Conservation (phyloP, 2,113 vertebrate genomes). For the Thymallus thymallus region DNA sequence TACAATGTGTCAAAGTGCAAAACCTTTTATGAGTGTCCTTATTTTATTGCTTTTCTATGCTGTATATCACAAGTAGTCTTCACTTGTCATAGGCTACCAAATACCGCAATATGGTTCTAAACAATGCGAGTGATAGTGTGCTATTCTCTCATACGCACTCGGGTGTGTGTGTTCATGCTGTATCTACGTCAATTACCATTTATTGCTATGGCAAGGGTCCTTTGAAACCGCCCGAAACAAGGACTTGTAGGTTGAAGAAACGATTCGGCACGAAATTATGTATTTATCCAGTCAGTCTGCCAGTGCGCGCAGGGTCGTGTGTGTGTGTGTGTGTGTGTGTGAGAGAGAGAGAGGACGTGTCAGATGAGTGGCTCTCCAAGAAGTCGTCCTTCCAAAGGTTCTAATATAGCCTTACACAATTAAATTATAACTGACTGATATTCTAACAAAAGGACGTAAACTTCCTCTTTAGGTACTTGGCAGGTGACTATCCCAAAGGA, state of each 20-base stretch:
- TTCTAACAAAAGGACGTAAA: background rate
- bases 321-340: background rate
- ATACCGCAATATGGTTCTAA: background rate
- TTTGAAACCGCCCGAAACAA: conserved; percentile 14
- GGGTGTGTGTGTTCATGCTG: background rate
- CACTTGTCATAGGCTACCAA: background rate
- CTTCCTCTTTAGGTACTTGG: background rate
- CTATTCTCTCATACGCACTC: background rate
- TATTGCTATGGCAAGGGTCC: conserved; percentile 3
- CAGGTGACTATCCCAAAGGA: background rate
- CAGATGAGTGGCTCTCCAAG: background rate
- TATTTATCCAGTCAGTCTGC: conserved; percentile 15
- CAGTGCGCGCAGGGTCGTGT: background rate
- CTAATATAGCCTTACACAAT: background rate
- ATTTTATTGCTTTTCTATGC: background rate
- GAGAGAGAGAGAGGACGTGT: background rate
- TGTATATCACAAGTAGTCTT: background rate
- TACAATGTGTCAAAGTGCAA: conserved; percentile 3
- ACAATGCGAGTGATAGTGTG: background rate
- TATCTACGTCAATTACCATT: background rate
- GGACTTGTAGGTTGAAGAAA: background rate
- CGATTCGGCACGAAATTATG: conserved; percentile 15
- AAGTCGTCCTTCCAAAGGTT: background rate
- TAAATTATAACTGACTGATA: background rate
- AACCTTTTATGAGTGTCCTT: background rate